Evolutionary conservation across 1,140 invertebrate genomes (phyloP), one percentile per base, ranked within the genome.

Genomic region (Cherax destructor): DNA sequence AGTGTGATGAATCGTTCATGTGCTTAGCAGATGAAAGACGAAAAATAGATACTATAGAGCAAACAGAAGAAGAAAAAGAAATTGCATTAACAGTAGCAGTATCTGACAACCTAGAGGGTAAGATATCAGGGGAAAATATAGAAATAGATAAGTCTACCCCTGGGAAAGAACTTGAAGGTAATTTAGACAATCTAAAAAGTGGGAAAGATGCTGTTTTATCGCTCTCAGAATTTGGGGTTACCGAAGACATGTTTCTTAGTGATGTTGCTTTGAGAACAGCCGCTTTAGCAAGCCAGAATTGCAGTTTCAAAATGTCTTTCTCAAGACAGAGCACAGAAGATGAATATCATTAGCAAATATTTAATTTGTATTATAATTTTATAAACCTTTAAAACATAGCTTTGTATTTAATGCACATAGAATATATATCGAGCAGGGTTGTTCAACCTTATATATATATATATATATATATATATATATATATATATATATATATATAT

Each of bases 221-320:
- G 30, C 50, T 92, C n/a, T 77, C 50, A 52, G 91, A 92, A 30
- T 85, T 92, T 56, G 91, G 86, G 30, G 52, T 88, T 21, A 88
- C 79, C 9, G 91, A 92, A 50, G 91, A 92, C 74, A 85, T 88
- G 83, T 92, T 92, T 79, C 81, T 92, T 18, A 92, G 84, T 69
- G 91, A 92, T 74, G 91, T 92, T 88, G 91, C 91, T 65, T 88
- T 88, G 11, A 88, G 91, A 77, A 92, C 91, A n/a, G 91, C 79
- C 41, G 86, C 86, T 65, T 85, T 92, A 56, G 91, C 91, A 49
- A 92, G 86, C 61, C 86, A 88, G 24, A 92, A 88, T 72, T 92
- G 69, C 80, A 92, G 91, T 77, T 92, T 92, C 85, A 92, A 92
- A 59, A 88, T 92, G 76, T 92, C 91, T 7, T 92, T 92, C 50